Evolutionary conservation across 2,113 vertebrate genomes (phyloP).

Genomic region (Catagonus wagneri): DNA sequence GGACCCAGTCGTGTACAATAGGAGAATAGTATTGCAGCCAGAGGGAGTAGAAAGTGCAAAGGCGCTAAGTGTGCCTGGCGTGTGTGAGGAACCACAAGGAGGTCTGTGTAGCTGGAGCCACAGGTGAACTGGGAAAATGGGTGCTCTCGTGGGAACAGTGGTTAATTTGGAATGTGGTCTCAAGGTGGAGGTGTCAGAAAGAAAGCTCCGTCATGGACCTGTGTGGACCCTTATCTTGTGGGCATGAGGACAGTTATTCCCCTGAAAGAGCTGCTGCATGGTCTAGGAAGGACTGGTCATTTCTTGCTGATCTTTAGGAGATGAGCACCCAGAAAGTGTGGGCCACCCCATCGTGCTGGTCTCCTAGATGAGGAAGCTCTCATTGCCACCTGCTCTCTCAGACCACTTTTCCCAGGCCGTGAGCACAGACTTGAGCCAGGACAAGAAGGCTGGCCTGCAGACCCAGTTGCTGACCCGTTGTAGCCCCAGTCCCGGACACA

Average conservation of each 20-base stretch:
- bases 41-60: neutral
- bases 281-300: neutral
- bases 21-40: neutral
- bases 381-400: neutral
- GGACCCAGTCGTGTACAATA: neutral
- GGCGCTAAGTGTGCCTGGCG: neutral
- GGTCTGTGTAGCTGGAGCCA: neutral
- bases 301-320: neutral
- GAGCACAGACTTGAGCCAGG: neutral
- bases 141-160: accelerated
- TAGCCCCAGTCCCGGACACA: neutral
- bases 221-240: neutral
- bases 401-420: neutral
- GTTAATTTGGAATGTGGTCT: neutral
- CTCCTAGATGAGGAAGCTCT: neutral
- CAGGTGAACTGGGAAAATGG: neutral
- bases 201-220: neutral
- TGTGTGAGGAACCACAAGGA: neutral
- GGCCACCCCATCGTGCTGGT: neutral
- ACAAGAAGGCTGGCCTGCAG: neutral
- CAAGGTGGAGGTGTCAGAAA: neutral
- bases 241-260: neutral
- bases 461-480: neutral
- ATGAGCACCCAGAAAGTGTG: neutral
- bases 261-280: neutral